Evolutionary conservation across 2,113 vertebrate genomes (phyloP), one percentile per base, ranked within the genome.

Genomic region (Salvator merianae): DNA sequence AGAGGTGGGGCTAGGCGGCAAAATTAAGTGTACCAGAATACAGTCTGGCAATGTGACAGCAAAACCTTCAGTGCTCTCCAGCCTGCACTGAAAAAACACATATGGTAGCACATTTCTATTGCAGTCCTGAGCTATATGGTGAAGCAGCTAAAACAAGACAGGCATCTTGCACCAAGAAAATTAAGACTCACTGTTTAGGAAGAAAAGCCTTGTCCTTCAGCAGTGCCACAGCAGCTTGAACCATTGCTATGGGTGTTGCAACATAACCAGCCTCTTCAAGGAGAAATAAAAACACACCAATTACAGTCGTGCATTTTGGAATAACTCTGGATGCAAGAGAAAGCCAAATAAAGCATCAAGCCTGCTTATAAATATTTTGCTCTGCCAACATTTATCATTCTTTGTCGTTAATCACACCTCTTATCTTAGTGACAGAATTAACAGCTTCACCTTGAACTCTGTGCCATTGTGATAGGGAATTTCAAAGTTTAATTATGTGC

Each of bases 211-310:
- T n/a, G 76, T 99, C 99, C 3, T 95, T 97, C 68, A 99, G 96
- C 81, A 99, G 93, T 24, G 97, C 97, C 6, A 99, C 71, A 76
- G 94, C 98, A 73, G 97, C 97, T 83, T 99, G 99, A 40, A 99
- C 99, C 97, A 99, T 97, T 77, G 95, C 95, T 71, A 99, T 98
- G 75, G 99, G 95, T 0, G 98, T 99, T 79, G 97, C 93, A 83
- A 99, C 90, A 50, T 99, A 99, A 53, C 95, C 98, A 84, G 91
- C 91, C 88, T 99, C 99, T 99, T 91, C 59, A 68, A 65, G 88
- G 65, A 86, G 13, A 85, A 66, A 84, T 28, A 72, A 43, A 82
- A 47, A 10, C 59, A n/a, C 14, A 12, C 5, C 28, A 77, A 8
- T 77, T 84, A 77, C 18, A n/a, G 2, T 69, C 13, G 66, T 59